Base-by-base conservation (phyloP, 2,113 vertebrate species). In the Tenrec ecaudatus region DNA sequence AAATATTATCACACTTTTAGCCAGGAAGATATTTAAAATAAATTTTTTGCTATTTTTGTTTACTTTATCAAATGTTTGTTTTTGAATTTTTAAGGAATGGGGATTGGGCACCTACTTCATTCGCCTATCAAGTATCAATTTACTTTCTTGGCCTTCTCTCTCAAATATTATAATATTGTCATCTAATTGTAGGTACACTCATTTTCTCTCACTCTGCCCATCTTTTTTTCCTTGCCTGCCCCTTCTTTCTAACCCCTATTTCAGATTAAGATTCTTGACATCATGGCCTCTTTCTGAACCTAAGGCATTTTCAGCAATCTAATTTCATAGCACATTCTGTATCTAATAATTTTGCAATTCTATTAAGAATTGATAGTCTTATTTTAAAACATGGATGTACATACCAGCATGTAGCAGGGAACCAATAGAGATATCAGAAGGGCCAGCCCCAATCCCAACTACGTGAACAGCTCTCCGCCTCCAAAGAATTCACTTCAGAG, bases 221-320 rank as follows among this genome's bases (percentile, higher is more conserved):
- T 53, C 10, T 16, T 20, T 3, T 8, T 29, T 38, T 68, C n/a
- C 11, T 1, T 0, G 0, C 27, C 0, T 2, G 4, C 29, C 12
- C 2, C 10, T 29, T 14, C 9, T 29, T 12, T 31, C 25, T 11
- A 0, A 27, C 31, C 5, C 8, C 25, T 3, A 5, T 23, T 36
- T 25, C 23, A 38, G 17, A 15, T 1, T 10, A 1, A 5, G 69
- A 12, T 1, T 23, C 16, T 0, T 22, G 23, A 9, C 36, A 17
- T 57, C 15, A 0, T 4, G 38, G 25, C 25, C 69, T 40, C 22
- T 36, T 69, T 71, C 75, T 14, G 53, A 62, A 64, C 11, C 12
- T 12, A 1, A 19, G n/a, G 17, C 1, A 71, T 22, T 20, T 43
- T 43, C 12, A 1, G 6, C 3, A 36, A 0, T 5, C 62, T 23